phyloP scores from a whole-genome alignment of 1,140 invertebrate species.

The Drosophila elegans region DNA sequence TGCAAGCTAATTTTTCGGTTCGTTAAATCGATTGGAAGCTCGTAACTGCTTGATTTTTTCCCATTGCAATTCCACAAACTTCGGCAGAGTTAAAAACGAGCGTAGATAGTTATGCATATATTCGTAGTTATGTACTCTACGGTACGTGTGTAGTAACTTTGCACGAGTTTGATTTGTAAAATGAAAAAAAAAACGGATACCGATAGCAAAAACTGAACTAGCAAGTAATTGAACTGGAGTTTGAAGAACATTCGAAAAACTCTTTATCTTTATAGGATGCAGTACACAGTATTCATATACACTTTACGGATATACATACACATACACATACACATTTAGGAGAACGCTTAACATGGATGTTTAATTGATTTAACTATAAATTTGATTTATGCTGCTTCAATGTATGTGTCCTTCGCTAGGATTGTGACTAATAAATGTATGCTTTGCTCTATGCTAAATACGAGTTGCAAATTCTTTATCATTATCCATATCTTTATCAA shows the following conservation, averaged over 20 bases:
- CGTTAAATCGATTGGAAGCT: constrained; percentile 27
- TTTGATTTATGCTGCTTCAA: constrained; percentile 63
- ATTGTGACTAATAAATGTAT: constrained; percentile 64
- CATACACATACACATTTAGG: constrained; percentile 26
- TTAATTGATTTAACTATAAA: constrained; percentile 62
- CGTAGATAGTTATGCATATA: constrained; percentile 13
- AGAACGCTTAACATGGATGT: constrained; percentile 32
- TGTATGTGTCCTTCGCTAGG: constrained; percentile 44
- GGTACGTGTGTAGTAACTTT: constrained; percentile 37
- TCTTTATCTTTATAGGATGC: constrained; percentile 33
- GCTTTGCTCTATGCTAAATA: constrained; percentile 27
- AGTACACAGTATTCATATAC: constrained; percentile 18
- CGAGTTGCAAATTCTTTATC: constrained; percentile 25
- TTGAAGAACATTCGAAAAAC: constrained; percentile 31
- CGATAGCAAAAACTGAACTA: constrained; percentile 2
- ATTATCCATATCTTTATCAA: constrained; percentile 41
- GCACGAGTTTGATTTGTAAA: constrained; percentile 14
- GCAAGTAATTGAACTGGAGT: constrained; percentile 19
- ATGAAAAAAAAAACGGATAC: constrained; percentile 12
- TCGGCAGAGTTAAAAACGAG: background rate
- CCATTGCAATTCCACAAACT: constrained; percentile 8
- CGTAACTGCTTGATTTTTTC: constrained; percentile 7
- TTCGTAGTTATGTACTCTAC: constrained; percentile 15
- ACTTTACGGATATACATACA: constrained; percentile 27
- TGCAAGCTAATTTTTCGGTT: constrained; percentile 8